A percentile compares a stretch with the other conserved stretches of the same genome.
Evolutionary conservation across 2,113 vertebrate genomes (phyloP).

Genomic region (Suncus etruscus): DNA sequence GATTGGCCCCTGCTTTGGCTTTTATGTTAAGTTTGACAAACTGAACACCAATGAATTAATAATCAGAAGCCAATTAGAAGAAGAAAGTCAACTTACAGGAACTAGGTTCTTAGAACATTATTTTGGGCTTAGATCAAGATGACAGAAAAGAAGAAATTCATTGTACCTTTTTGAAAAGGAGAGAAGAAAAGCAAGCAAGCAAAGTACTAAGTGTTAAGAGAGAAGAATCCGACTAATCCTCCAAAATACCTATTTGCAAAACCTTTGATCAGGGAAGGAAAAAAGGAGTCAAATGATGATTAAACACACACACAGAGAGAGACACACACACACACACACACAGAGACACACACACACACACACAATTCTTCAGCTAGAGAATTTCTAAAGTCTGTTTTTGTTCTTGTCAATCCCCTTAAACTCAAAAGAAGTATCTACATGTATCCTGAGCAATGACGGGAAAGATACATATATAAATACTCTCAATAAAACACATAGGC

Average conservation of each 20-base stretch:
- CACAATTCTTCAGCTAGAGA: constrained; percentile 38
- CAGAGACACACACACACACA: neutral
- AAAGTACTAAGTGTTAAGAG: constrained; percentile 47
- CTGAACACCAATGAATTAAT: constrained; percentile 48
- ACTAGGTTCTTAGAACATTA: neutral
- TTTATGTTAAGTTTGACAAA: constrained; percentile 63
- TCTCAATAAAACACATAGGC: constrained; percentile 54
- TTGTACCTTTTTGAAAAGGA: constrained; percentile 33
- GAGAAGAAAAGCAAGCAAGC: constrained; percentile 47
- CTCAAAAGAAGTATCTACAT: constrained; percentile 20
- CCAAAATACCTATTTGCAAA: constrained; percentile 56
- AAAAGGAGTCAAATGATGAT: constrained; percentile 13
- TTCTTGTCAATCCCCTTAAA: constrained; percentile 47
- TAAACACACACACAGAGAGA: constrained; percentile 43
- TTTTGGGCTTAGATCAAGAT: constrained; percentile 34
- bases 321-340: neutral
- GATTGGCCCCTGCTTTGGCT: neutral
- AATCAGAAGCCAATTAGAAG: constrained; percentile 24
- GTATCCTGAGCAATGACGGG: constrained; percentile 50
- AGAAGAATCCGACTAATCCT: constrained; percentile 53
- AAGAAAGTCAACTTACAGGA: neutral
- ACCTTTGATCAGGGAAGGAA: neutral
- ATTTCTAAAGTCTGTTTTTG: constrained; percentile 60
- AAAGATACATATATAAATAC: constrained; percentile 41
- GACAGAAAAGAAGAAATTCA: constrained; percentile 54